Percentiles rank a stretch among this genome's conserved stretches.
phyloP scores from a whole-genome alignment of 2,113 vertebrate species.

The Hoplias malabaricus region DNA sequence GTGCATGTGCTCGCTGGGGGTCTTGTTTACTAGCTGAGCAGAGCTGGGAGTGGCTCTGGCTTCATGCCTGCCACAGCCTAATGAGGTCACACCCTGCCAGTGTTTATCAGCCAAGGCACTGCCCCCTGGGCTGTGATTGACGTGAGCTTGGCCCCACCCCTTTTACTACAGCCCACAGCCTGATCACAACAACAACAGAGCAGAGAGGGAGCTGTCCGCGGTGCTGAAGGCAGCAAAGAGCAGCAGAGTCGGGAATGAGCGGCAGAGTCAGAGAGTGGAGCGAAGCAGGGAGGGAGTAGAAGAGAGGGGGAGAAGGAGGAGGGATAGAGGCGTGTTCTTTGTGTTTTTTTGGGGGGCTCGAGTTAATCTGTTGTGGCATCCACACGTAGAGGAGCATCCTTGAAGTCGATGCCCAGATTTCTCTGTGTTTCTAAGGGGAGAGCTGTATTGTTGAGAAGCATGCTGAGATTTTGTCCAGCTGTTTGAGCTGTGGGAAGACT shows the following conservation, averaged over 20 bases:
- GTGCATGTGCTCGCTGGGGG: constrained; percentile 36
- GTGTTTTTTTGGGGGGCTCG: constrained; percentile 71
- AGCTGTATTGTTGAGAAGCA: constrained; percentile 47
- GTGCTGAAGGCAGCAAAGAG: constrained; percentile 68
- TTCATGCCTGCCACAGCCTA: constrained; percentile 66
- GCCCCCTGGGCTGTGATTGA: constrained; percentile 10
- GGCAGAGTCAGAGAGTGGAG: not conserved
- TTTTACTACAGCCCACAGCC: constrained; percentile 26
- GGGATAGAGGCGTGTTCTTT: constrained; percentile 70
- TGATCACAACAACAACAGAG: constrained; percentile 33
- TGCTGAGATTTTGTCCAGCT: constrained; percentile 36
- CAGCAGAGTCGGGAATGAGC: constrained; percentile 46
- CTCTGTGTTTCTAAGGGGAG: no score
- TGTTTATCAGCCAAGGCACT: constrained; percentile 64
- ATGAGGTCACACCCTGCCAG: constrained; percentile 76
- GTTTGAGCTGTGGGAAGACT: constrained; percentile 32
- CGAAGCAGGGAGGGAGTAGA: constrained; percentile 21
- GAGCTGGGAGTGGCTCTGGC: constrained; percentile 38
- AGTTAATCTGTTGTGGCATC: constrained; percentile 72
- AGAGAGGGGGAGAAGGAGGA: constrained; percentile 45
- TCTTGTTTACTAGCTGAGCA: constrained; percentile 67
- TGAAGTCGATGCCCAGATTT: constrained; percentile 8
- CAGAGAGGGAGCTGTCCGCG: constrained; percentile 70
- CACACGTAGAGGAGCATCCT: not conserved
- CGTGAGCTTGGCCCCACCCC: constrained; percentile 30